These are phyloP conservation scores for Apostichopus leukothele DNA, from an alignment of 53 echinoderm and acorn worm species.

Conservation along the genomic window DNA sequence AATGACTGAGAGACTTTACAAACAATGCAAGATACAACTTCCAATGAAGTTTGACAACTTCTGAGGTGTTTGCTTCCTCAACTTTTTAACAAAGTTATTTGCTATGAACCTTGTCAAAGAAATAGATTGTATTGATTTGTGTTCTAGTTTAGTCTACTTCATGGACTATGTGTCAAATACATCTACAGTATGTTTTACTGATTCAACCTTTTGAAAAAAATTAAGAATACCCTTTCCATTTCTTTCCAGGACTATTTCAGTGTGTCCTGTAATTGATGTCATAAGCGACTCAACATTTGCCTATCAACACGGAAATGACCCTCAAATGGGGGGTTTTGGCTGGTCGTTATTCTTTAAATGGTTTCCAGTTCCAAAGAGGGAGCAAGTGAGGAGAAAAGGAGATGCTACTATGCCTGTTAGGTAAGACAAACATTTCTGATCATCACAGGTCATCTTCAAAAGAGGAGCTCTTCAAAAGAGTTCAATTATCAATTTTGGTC, in stretches of 20 bases:
- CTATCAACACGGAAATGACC: constrained; percentile 96
- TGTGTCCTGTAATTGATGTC: constrained; percentile 93
- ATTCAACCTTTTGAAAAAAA: not conserved
- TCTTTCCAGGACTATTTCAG: constrained; percentile 75
- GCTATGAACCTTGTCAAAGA: no score
- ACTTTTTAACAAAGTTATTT: no score
- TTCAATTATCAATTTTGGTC: no score
- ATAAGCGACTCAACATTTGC: constrained; percentile 94
- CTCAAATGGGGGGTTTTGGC: constrained; percentile 98
- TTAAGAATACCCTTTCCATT: not conserved
- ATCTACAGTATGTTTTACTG: not conserved
- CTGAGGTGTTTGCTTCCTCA: no score
- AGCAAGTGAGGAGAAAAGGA: constrained; percentile 75
- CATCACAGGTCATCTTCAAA: no score
- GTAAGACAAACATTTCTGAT: constrained; percentile 36
- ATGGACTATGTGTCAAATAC: not conserved
- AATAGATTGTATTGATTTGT: no score
- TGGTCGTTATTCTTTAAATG: constrained; percentile 99
- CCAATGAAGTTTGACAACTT: no score
- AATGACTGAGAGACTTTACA: no score
- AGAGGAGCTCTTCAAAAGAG: no score
- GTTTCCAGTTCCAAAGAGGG: constrained; percentile 86
- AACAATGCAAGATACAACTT: no score
- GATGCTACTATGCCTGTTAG: constrained; percentile 90
- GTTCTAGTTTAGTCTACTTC: not conserved